A percentile compares a stretch with the other conserved stretches of the same genome.
phyloP scores from a whole-genome alignment of 2,797 vertebrate species.

The Botia almorhae region DNA sequence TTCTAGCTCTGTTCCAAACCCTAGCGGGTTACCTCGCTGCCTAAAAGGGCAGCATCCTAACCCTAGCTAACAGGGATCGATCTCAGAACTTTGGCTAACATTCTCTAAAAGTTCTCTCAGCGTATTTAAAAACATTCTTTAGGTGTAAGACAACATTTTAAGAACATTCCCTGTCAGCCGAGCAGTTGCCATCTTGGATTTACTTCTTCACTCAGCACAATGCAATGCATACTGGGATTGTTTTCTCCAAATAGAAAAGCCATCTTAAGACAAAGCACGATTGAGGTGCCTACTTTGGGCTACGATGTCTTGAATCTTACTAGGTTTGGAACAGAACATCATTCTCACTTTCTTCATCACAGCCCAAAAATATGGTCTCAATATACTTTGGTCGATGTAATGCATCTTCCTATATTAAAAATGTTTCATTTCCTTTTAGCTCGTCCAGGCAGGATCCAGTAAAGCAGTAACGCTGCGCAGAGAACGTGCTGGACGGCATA shows the following conservation, averaged over 20 bases:
- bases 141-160: too few relatives aligned
- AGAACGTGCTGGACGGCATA: conserved; percentile 23
- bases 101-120: too few relatives aligned
- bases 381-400: conserved; percentile 32
- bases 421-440: conserved; percentile 38
- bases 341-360: neutral
- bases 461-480: conserved; percentile 7
- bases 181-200: too few relatives aligned
- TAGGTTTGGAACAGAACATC: neutral
- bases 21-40: neutral
- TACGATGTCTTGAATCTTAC: neutral
- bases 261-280: too few relatives aligned
- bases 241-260: neutral
- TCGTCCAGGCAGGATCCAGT: conserved; percentile 35
- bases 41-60: neutral
- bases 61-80: too few relatives aligned
- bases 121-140: too few relatives aligned
- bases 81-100: too few relatives aligned
- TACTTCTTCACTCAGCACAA: neutral
- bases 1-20: conserved; percentile 1
- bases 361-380: conserved; percentile 42
- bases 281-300: neutral
- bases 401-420: conserved; percentile 41
- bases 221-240: neutral
- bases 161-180: too few relatives aligned